Evolutionary conservation across 2,888 invertebrate genomes (phyloP).

Genomic region (Luperina nickerlii): DNA sequence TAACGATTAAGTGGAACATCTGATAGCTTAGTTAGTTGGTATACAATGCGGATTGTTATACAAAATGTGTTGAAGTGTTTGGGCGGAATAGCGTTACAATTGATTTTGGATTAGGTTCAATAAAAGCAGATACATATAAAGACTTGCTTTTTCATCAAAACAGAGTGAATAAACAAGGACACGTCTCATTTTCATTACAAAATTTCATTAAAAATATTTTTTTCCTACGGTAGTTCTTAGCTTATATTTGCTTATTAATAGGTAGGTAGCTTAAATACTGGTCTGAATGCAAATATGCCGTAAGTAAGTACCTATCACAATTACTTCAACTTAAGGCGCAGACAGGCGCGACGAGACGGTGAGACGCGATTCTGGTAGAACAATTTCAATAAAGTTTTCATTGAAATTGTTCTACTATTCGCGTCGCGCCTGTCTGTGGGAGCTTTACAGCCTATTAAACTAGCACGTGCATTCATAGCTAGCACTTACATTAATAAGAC

Average conservation of each 20-base stretch:
- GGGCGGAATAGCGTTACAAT: neutral
- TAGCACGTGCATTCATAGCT: constrained; percentile 18
- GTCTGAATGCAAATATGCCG: constrained; percentile 1
- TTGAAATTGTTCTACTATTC: neutral
- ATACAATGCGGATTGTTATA: constrained; percentile 46
- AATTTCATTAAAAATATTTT: too few species aligned
- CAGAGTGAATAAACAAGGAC: neutral
- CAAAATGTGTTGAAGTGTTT: neutral
- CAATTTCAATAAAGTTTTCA: too few species aligned
- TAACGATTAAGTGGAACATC: constrained; percentile 51
- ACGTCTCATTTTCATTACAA: too few species aligned
- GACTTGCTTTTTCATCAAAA: neutral
- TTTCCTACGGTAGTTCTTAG: neutral
- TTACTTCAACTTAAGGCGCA: neutral
- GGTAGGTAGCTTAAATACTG: neutral
- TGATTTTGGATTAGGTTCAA: neutral
- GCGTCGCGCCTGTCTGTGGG: neutral
- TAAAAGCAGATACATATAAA: neutral
- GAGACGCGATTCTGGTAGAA: too few species aligned
- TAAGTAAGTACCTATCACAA: neutral
- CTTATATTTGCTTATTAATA: neutral
- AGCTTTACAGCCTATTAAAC: neutral
- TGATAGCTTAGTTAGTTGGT: constrained; percentile 25
- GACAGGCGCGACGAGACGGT: too few species aligned
- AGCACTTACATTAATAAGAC: constrained; percentile 21